phyloP scores from a whole-genome alignment of 2,113 vertebrate species.

The Pluvianellus socialis region DNA sequence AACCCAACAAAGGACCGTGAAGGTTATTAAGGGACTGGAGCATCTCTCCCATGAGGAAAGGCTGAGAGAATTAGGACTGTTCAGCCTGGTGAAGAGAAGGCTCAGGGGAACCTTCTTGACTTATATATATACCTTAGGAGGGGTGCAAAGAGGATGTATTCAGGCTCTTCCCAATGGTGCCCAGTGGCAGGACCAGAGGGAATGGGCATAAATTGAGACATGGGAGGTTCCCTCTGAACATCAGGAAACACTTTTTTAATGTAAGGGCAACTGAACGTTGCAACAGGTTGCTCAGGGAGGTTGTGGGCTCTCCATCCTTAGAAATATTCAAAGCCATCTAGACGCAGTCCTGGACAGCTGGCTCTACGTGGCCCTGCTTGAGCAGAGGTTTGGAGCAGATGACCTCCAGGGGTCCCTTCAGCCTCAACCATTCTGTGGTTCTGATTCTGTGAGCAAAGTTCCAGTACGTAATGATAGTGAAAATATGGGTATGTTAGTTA shows the following conservation, averaged over 20 bases:
- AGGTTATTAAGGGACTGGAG: neutral
- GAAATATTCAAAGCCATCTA: neutral
- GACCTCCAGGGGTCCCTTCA: neutral
- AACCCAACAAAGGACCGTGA: neutral
- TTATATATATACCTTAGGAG: neutral
- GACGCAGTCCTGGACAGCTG: neutral
- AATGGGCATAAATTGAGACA: neutral
- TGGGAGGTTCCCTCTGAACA: neutral
- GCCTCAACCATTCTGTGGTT: neutral
- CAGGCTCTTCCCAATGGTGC: neutral
- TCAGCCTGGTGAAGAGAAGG: neutral
- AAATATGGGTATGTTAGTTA: neutral
- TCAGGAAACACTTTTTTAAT: neutral
- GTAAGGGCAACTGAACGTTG: neutral
- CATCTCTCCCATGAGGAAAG: neutral
- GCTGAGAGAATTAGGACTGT: neutral
- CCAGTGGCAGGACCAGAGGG: neutral
- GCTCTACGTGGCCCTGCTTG: neutral
- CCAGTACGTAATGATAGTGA: neutral
- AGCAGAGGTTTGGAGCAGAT: neutral
- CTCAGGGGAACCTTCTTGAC: neutral
- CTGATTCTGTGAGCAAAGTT: neutral
- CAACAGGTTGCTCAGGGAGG: neutral
- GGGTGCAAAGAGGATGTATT: neutral
- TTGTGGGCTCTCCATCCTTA: neutral